Evolutionary conservation across 1,140 invertebrate genomes (phyloP), one percentile per base, ranked within the genome.

Genomic region (Drosophila nasuta): DNA sequence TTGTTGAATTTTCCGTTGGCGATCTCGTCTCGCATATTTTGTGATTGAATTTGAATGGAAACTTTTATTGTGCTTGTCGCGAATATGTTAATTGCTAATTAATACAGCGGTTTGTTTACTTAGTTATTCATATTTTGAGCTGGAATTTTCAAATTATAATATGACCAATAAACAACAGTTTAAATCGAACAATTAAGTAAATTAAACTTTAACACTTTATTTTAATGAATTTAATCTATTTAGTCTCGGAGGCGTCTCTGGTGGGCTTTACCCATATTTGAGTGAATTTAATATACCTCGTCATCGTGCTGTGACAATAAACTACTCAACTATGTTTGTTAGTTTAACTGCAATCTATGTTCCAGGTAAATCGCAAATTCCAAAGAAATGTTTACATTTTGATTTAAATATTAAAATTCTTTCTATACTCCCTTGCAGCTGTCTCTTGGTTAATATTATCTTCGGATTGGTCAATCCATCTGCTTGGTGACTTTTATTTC

Each of bases 261-360:
- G 93, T 1, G 93, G 93, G 5, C 87, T 93, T 7, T 94, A 94
- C 90, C 93, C 94, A 0, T 94, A 94, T 75, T 68, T 94, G 0
- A 93, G 94, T 28, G 94, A 94, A 76, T 94, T 94, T 75, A 94
- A 94, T 54, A 93, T 93, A 73, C 78, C 93, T 0, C 89, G 93
- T 7, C 93, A 94, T 66, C 77, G 91, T 33, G 79, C 91, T 10
- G 73, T 91, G 41, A 77, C 83, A 0, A 92, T 92, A 20, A 92
- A 92, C 70, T 92, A 89, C 62, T 89, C 91, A 0, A 91, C 83
- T 2, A 91, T 91, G 85, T 92, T 92, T 52, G 91, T 92, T 0
- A 91, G 91, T 62, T 70, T 92, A 38, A 73, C 77, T 15, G 81
- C 81, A 10, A 91, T 92, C 49, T 92, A 91, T 79, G 75, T 92